phyloP scores from a whole-genome alignment of 2,113 vertebrate species.

The Penelope pileata region DNA sequence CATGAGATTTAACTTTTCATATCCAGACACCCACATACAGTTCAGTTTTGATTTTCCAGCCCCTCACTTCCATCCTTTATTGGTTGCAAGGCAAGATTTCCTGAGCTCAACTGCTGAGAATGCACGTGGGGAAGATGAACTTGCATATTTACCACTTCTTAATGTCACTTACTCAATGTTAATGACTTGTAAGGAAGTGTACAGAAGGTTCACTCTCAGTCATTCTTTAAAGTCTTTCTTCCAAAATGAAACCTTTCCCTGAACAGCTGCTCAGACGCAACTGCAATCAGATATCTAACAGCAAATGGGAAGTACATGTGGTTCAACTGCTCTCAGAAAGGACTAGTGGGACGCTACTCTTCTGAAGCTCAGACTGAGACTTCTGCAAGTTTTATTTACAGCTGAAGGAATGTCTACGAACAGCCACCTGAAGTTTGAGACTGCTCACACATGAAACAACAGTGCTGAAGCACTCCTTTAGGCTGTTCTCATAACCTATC shows the following conservation, averaged over 20 bases:
- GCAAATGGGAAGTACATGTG: accelerated
- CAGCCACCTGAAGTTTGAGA: background rate
- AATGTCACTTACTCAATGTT: background rate
- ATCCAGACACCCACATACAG: constrained; percentile 21
- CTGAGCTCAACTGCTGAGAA: background rate
- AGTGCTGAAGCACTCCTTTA: accelerated
- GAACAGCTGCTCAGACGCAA: background rate
- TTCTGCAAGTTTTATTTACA: background rate
- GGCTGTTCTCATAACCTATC: background rate
- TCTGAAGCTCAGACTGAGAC: accelerated
- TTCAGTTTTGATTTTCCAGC: background rate
- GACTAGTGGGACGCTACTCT: accelerated
- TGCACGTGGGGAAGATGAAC: background rate
- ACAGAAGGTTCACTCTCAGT: accelerated
- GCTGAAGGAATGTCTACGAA: accelerated
- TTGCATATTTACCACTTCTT: accelerated
- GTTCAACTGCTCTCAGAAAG: accelerated
- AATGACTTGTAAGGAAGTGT: background rate
- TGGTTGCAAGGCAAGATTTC: background rate
- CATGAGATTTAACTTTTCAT: constrained; percentile 40
- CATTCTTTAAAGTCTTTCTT: background rate
- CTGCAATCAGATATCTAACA: accelerated
- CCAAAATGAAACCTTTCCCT: accelerated
- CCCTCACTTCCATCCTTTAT: background rate
- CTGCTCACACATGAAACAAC: accelerated